Evolutionary conservation across 92 coral and sea anemone species (phyloP).

Genomic region (Epizoanthus stellaris): DNA sequence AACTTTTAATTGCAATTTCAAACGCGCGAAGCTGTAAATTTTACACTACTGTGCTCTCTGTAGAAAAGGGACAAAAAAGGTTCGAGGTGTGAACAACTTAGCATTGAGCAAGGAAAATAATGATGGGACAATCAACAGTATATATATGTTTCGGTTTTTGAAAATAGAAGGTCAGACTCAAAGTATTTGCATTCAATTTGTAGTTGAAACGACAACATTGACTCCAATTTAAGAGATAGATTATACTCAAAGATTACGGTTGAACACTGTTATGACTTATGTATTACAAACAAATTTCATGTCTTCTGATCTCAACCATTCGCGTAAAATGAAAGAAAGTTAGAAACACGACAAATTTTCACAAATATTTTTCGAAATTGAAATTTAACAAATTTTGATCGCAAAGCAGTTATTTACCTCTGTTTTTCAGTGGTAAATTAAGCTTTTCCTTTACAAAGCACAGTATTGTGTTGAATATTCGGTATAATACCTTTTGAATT

Average conservation of each 20-base stretch:
- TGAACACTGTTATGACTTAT: slow-evolving; percentile 12
- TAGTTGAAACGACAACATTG: slow-evolving; percentile 24
- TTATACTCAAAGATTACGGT: background rate
- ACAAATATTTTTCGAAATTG: background rate
- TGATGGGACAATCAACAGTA: background rate
- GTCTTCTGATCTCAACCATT: background rate
- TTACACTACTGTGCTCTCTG: background rate
- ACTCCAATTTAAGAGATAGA: background rate
- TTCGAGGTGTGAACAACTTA: background rate
- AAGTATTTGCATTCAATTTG: slow-evolving; percentile 23
- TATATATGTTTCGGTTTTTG: slow-evolving; percentile 5
- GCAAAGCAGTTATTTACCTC: background rate
- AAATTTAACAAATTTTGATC: slow-evolving; percentile 20
- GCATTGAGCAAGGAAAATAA: background rate
- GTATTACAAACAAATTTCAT: slow-evolving; percentile 24
- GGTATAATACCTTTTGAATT: background rate
- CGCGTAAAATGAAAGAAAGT: background rate
- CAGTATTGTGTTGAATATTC: background rate
- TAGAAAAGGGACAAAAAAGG: background rate
- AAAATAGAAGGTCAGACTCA: slow-evolving; percentile 9
- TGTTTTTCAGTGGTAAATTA: slow-evolving; percentile 1
- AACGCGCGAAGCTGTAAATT: slow-evolving; percentile 36
- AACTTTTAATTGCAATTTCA: slow-evolving; percentile 37
- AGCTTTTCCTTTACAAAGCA: background rate
- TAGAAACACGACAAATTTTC: background rate